Conservation (phyloP, 1,140 invertebrate species). For the Gryllus bimaculatus region DNA sequence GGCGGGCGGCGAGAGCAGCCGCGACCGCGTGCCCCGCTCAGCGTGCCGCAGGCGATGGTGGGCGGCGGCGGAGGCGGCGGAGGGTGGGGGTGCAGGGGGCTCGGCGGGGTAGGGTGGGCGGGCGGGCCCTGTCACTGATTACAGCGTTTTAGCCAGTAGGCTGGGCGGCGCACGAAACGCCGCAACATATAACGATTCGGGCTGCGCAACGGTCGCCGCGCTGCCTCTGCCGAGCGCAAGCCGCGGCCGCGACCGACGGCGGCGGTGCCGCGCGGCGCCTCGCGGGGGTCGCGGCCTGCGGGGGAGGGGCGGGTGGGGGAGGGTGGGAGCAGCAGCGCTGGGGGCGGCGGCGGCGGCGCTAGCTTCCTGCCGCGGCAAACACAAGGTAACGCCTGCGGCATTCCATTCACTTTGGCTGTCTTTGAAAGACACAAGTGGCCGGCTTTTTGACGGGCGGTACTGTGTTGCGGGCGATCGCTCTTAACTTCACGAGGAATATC, state of each 20-base stretch:
- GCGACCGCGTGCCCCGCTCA: background rate
- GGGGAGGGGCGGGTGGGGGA: background rate
- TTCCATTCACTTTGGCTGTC: too few relatives aligned
- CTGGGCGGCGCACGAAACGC: background rate
- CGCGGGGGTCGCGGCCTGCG: background rate
- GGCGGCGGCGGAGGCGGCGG: too few relatives aligned
- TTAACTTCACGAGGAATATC: too few relatives aligned
- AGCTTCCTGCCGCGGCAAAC: too few relatives aligned
- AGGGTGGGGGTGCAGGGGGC: too few relatives aligned
- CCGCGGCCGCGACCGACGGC: too few relatives aligned
- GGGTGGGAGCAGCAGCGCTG: background rate
- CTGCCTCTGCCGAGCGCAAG: background rate
- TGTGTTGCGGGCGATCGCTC: too few relatives aligned
- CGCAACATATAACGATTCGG: background rate
- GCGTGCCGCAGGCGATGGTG: background rate
- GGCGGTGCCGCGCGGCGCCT: background rate
- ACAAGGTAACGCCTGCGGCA: too few relatives aligned
- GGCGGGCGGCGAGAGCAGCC: background rate
- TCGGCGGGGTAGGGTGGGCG: background rate
- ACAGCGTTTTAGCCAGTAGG: conserved; percentile 3
- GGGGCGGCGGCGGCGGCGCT: too few relatives aligned
- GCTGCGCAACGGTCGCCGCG: too few relatives aligned
- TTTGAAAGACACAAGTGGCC: too few relatives aligned
- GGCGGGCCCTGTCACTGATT: background rate
- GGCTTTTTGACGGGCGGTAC: too few relatives aligned